Base-by-base conservation (phyloP, 1,140 invertebrate genomes). In the Stegodyphus mimosarum region DNA sequence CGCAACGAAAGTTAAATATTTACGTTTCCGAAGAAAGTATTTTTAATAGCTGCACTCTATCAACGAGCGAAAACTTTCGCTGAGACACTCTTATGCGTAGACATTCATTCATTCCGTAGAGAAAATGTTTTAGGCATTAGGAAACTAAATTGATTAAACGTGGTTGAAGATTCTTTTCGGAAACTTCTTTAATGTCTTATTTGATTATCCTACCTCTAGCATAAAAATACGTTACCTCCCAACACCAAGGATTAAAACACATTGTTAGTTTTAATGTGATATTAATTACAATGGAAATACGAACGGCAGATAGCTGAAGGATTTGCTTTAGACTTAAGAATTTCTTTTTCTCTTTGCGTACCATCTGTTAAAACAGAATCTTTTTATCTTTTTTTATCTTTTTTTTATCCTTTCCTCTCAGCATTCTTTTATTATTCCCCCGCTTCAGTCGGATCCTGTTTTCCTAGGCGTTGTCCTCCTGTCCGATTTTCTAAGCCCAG, bases 191-290 rank as follows among this genome's bases (percentile, higher is more conserved):
- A 83, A 72, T 73, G 71, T 83, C 81, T 75, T 83, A 67, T 50
- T 84, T 50, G 63, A 72, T 84, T 76, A 74, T 63, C 50, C 49
- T 7, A 48, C 9, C 11, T 33, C 49, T 51, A 17, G 52, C 71
- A 60, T 63, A 69, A 75, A 84, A 74, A 84, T 84, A 60, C 71
- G 66, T 67, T 18, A 15, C 81, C 69, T 75, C 17, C 64, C 52
- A 76, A 83, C 33, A 74, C 81, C 67, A 76, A 78, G 83, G 83
- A 86, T 86, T 86, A 86, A 71, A 63, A 33, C 52, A 76, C 73
- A 49, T 86, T 86, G 83, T 72, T 86, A 86, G 83, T 86, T 86
- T 86, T 78, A 77, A 86, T 86, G 83, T 77, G 74, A 86, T 86
- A 77, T 77, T 86, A 78, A 86, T 86, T 86, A 86, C 66, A 78